A percentile compares a stretch with the other conserved stretches of the same genome.
Evolutionary conservation across 2,797 vertebrate genomes (phyloP).

Genomic region (Peromyscus eremicus): DNA sequence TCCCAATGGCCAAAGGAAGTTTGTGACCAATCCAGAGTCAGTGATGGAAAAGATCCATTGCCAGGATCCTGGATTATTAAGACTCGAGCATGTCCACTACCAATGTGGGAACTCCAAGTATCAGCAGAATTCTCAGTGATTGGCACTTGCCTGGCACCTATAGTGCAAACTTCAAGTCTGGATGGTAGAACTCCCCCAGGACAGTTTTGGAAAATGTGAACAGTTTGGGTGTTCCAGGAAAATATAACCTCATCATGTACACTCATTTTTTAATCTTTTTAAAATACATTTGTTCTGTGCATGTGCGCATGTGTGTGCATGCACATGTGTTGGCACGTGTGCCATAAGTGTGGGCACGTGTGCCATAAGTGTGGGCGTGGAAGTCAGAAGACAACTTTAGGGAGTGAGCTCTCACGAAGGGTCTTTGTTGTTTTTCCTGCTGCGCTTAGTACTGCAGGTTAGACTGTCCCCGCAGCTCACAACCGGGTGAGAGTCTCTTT

Average conservation of each 20-base stretch:
- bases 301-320: too few species aligned
- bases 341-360: neutral
- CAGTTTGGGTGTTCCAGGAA: conserved; percentile 41
- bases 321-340: neutral
- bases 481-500: too few species aligned
- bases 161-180: neutral
- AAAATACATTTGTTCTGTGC: neutral
- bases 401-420: neutral
- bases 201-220: neutral
- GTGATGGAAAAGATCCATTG: neutral
- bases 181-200: too few species aligned
- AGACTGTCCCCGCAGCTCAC: too few species aligned
- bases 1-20: neutral
- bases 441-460: neutral
- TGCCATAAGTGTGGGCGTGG: neutral
- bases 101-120: neutral
- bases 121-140: neutral
- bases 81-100: neutral
- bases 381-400: neutral
- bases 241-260: neutral
- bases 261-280: neutral
- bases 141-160: neutral
- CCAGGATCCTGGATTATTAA: neutral
- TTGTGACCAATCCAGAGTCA: neutral
- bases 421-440: neutral